Evolutionary conservation across 2,888 invertebrate genomes (phyloP), one percentile per base, ranked within the genome.

Genomic region (Drosophila phalerata): DNA sequence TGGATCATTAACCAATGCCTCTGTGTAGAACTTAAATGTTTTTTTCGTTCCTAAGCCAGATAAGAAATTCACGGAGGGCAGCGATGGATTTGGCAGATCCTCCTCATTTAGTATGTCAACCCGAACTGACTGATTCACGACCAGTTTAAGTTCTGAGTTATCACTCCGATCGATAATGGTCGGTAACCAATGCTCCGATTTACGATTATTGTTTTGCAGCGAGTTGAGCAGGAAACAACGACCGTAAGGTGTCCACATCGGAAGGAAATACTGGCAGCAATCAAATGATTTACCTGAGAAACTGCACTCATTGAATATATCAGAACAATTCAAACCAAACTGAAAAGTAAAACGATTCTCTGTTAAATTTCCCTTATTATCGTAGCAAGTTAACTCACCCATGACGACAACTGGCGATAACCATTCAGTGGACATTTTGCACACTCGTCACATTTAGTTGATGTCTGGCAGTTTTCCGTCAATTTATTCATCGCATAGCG

Each of bases 1-100:
- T 0, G 94, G 93, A 89, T 96, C 95, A 85, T 96, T 96, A 49
- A 94, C 94, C 73, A 95, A 95, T 83, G 94, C 93, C 38, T 93
- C 92, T 6, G 94, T 91, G 51, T 93, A 91, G n/a, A 95, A 77
- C 77, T 89, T 90, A 34, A 91, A 57, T 0, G 74, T 77, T 38
- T 84, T 88, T 17, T 80, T 74, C 22, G 72, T 57, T 0, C 88
- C 77, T 4, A 67, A 77, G 17, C 62, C 76, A 17, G 49, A 66
- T 5, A 25, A 61, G 17, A 68, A 55, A 10, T 58, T 79, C 8
- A 77, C 73, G 4, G 82, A 76, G 0, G 81, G 64, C 10, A 92
- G 34, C 0, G 90, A 75, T 9, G 81, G 77, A 15, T 89, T 88
- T 0, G 92, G 90, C 8, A 92, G 74, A 62, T 92, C 92, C 70